Percentiles rank a stretch among this genome's conserved stretches.
Conservation (phyloP, 2,888 invertebrate genomes). For the Acutogordius australiensis region DNA sequence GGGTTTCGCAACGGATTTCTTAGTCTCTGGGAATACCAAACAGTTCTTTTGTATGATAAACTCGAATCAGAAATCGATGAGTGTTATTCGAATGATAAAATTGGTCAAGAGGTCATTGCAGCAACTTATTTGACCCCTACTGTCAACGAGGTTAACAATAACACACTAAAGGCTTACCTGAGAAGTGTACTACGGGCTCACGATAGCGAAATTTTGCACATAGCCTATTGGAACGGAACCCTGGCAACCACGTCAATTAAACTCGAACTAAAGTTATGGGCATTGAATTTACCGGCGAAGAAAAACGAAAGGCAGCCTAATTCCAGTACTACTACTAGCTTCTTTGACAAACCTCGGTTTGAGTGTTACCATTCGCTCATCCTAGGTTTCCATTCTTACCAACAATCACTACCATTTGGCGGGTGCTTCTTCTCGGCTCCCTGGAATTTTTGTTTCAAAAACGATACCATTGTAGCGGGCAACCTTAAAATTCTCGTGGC, state of each 20-base stretch:
- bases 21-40: conserved; percentile 6
- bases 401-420: conserved; percentile 6
- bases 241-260: background rate
- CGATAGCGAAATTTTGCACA: background rate
- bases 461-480: background rate
- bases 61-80: too few species aligned
- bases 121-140: background rate
- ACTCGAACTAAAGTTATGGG: background rate
- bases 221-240: background rate
- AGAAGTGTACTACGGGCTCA: background rate
- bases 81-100: too few species aligned
- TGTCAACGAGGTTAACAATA: background rate
- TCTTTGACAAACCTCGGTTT: background rate
- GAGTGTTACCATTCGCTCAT: background rate
- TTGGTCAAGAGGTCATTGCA: background rate
- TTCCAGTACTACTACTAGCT: background rate
- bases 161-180: background rate
- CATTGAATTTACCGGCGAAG: background rate
- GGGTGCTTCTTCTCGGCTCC: background rate
- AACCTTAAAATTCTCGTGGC: background rate
- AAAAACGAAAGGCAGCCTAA: background rate
- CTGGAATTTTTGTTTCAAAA: conserved; percentile 2
- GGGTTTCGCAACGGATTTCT: background rate
- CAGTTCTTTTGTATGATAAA: too few species aligned
- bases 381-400: conserved; percentile 1